A percentile compares a stretch with the other conserved stretches of the same genome.
These are phyloP conservation scores for Volucella bombylans DNA, from an alignment of 2,888 invertebrate species.

Conservation along the genomic window DNA sequence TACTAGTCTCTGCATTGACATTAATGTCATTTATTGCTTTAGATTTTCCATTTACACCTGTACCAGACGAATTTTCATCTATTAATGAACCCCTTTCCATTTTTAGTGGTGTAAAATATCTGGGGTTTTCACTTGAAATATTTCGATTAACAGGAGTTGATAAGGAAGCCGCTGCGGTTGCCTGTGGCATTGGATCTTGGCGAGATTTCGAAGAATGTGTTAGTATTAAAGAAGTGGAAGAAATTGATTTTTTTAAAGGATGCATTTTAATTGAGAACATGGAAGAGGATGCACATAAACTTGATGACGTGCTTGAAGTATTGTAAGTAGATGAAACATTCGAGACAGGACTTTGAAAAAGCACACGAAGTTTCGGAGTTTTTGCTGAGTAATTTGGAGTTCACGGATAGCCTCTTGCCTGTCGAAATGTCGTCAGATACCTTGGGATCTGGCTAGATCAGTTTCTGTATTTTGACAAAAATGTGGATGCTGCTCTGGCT, in stretches of 20 bases:
- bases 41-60: conserved; percentile 76
- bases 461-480: too few species aligned
- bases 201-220: conserved; percentile 33
- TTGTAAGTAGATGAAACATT: conserved; percentile 49
- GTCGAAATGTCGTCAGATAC: too few species aligned
- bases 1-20: conserved; percentile 76
- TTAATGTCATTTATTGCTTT: conserved; percentile 78
- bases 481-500: too few species aligned
- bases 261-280: conserved; percentile 75
- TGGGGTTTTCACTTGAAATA: conserved; percentile 78
- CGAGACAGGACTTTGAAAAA: conserved; percentile 81
- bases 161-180: conserved; percentile 63
- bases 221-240: conserved; percentile 79
- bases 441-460: too few species aligned
- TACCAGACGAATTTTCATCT: conserved; percentile 17
- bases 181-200: conserved; percentile 24
- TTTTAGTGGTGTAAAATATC: conserved; percentile 78
- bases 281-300: conserved; percentile 66
- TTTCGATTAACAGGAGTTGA: conserved; percentile 80
- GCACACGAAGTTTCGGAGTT: conserved; percentile 80
- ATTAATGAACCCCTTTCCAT: conserved; percentile 76
- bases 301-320: conserved; percentile 64
- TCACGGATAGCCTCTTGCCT: too few species aligned
- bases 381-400: conserved; percentile 80
- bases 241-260: conserved; percentile 80